Base-by-base conservation (phyloP, 1,140 invertebrate genomes). In the Drosophila tristis region DNA sequence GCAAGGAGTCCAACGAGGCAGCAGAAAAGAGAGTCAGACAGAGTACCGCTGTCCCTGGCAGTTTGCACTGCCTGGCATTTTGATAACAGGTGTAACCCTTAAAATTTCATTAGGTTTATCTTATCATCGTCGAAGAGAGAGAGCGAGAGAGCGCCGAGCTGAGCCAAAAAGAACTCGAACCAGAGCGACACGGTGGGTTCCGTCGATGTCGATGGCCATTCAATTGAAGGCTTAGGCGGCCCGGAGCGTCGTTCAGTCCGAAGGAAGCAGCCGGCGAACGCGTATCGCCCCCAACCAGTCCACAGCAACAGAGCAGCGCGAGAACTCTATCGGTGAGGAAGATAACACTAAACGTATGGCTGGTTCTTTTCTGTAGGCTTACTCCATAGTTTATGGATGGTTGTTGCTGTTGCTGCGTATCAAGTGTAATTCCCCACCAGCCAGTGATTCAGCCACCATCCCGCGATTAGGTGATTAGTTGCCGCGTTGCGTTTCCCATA, bases 41-140 rank as follows among this genome's bases (percentile, higher is more conserved):
- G 26, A 29, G 26, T 13, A 39, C 11, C 31, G 5, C 35, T 39
- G 35, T 8, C 35, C 35, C 35, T 39, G 51, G 13, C 23, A 3
- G n/a, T 53, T 23, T 54, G 7, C 31, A 8, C 42, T 68, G 29
- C 39, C 39, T 60, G 62, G 45, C 43, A 2, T 60, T 74, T 66
- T 82, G 82, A 86, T 86, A 89, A 60, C 82, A 65, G 50, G 55
- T 70, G 70, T 82, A 89, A 82, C 84, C 79, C 82, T 87, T 87
- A 68, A 87, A 79, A 68, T 80, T 87, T 87, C 79, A 89, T 89
- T 72, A 63, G 84, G 43, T 53, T 87, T 87, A 87, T 87, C 82
- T 87, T 89, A 87, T 87, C 82, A 49, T 8, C 39, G 50, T 8
- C 26, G 15, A 44, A 57, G 59, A 77, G 62, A 47, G 25, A 61